These are phyloP conservation scores for Leptinotarsa lineolata DNA, from an alignment of 1,140 invertebrate species.

Conservation along the genomic window DNA sequence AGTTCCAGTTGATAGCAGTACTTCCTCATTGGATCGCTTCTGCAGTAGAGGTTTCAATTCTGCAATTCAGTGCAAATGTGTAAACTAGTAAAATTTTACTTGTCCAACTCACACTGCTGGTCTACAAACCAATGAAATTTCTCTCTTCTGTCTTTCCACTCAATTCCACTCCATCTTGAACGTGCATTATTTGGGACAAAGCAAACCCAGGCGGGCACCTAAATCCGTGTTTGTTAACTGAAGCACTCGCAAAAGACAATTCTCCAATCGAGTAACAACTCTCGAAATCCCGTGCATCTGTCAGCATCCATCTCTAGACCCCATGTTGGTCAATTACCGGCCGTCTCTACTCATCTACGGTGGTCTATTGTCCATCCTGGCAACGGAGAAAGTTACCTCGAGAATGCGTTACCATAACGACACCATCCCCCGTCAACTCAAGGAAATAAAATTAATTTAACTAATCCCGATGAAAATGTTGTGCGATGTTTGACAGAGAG, in stretches of 20 bases:
- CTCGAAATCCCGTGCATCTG: constrained; percentile 8
- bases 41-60: no score
- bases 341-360: constrained; percentile 19
- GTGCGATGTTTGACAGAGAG: neutral
- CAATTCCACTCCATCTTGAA: neutral
- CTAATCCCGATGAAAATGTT: constrained; percentile 14
- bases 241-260: constrained; percentile 13
- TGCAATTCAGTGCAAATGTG: no score
- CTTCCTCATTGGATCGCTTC: no score
- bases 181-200: neutral
- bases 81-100: no score
- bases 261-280: constrained; percentile 8
- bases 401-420: constrained; percentile 21
- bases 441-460: constrained; percentile 26
- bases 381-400: neutral
- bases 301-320: constrained; percentile 7
- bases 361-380: neutral
- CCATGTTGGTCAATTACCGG: constrained; percentile 23
- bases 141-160: neutral
- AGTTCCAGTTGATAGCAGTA: no score
- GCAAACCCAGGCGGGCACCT: neutral
- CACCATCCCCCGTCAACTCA: constrained; percentile 4
- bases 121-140: no score
- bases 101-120: no score
- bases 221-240: constrained; percentile 1